These are phyloP conservation scores for Centropristis striata DNA, from an alignment of 2,113 vertebrate genomes.

Conservation along the genomic window DNA sequence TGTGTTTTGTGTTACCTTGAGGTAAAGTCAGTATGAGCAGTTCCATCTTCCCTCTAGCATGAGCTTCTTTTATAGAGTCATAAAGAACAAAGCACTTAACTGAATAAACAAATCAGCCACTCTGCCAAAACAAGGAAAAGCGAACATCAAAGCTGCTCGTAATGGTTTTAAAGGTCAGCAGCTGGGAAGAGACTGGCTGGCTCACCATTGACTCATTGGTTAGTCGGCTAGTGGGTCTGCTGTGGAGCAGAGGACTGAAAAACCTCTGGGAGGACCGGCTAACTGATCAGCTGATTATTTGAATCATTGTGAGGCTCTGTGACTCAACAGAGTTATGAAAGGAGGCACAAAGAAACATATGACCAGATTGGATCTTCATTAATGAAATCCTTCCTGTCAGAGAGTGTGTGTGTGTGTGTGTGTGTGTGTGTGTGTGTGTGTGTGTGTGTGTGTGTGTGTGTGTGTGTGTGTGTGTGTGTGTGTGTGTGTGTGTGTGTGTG, in stretches of 20 bases:
- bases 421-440: background rate
- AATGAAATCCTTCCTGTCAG: constrained; percentile 61
- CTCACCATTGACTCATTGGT: constrained; percentile 37
- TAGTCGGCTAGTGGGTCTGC: constrained; percentile 2
- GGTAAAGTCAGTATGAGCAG: constrained; percentile 19
- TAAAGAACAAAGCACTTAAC: constrained; percentile 75
- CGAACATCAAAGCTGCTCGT: constrained; percentile 68
- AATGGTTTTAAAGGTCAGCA: constrained; percentile 66
- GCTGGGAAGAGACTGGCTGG: constrained; percentile 23
- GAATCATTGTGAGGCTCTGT: background rate
- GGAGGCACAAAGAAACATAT: no score
- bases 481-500: no score
- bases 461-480: background rate
- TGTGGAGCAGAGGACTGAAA: background rate
- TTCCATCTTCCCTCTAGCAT: constrained; percentile 17
- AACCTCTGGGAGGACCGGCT: constrained; percentile 7
- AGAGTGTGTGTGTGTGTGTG: background rate
- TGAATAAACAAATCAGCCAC: constrained; percentile 72
- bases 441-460: background rate
- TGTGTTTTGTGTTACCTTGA: constrained; percentile 24
- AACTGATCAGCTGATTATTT: constrained; percentile 13
- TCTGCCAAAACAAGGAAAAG: constrained; percentile 58
- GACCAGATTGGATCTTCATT: constrained; percentile 38
- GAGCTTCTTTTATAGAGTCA: constrained; percentile 63
- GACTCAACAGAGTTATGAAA: no score